A percentile compares a stretch with the other conserved stretches of the same genome.
phyloP scores from a whole-genome alignment of 2,113 vertebrate species.

The Burhinus bistriatus region DNA sequence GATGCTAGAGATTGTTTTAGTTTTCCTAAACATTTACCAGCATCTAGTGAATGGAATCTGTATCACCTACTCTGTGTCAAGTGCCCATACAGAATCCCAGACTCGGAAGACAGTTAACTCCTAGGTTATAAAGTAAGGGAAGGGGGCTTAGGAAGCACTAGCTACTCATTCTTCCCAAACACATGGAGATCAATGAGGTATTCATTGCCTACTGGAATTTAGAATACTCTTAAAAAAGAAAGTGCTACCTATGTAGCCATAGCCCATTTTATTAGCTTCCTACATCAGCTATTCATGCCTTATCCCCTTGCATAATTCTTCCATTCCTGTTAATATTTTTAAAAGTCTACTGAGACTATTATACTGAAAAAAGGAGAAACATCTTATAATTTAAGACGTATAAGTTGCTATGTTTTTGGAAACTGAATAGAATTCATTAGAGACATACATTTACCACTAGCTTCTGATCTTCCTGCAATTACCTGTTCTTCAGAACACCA shows the following conservation, averaged over 20 bases:
- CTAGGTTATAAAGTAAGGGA: background rate
- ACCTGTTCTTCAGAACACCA: constrained; percentile 4
- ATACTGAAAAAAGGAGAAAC: background rate
- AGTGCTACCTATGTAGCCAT: background rate
- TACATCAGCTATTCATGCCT: background rate
- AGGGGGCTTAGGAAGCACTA: background rate
- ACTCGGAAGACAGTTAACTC: background rate
- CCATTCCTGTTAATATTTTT: background rate
- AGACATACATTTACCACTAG: background rate
- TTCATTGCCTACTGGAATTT: background rate
- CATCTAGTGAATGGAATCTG: background rate
- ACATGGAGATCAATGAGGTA: background rate
- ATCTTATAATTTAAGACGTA: background rate
- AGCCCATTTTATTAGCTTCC: background rate
- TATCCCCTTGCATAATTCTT: background rate
- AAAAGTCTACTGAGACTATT: background rate
- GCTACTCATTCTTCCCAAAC: background rate
- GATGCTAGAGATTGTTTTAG: background rate
- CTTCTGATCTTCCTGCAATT: constrained; percentile 24
- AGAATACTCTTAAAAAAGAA: background rate
- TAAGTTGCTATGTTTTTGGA: constrained; percentile 12
- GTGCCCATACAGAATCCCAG: background rate
- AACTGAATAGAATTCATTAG: constrained; percentile 24
- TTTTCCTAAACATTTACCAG: background rate
- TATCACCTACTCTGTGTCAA: background rate